A percentile compares a stretch with the other conserved stretches of the same genome.
Evolutionary conservation across 2,888 invertebrate species (phyloP).

Genomic region (Melinaea menophilus): DNA sequence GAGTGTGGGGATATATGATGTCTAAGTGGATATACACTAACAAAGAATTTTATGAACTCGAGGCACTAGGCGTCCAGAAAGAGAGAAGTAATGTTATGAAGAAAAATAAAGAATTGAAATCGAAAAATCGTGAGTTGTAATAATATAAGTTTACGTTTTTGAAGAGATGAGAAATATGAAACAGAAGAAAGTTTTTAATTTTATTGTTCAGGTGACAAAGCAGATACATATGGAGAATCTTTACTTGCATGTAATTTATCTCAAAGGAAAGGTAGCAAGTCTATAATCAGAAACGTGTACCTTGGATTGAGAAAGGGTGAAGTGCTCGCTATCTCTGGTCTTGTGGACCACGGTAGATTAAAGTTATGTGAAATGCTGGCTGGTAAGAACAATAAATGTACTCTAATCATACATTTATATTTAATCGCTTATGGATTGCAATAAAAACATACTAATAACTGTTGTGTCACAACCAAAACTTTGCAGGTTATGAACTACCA

Average conservation of each 20-base stretch:
- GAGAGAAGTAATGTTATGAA: slow-evolving; percentile 44
- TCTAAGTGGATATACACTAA: slow-evolving; percentile 29
- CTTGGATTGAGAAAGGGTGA: slow-evolving; percentile 58
- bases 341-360: slow-evolving; percentile 50
- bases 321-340: slow-evolving; percentile 54
- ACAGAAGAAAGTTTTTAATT: no score
- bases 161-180: neutral
- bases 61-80: slow-evolving; percentile 37
- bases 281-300: slow-evolving; percentile 43
- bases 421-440: no score
- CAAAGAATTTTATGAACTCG: slow-evolving; percentile 14
- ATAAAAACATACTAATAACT: no score
- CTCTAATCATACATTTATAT: neutral
- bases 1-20: slow-evolving; percentile 35
- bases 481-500: slow-evolving; percentile 42
- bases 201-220: slow-evolving; percentile 23
- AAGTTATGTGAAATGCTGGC: slow-evolving; percentile 51
- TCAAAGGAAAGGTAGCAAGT: slow-evolving; percentile 36
- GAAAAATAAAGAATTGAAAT: slow-evolving; percentile 39
- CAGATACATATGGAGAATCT: slow-evolving; percentile 53
- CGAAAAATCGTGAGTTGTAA: slow-evolving; percentile 36
- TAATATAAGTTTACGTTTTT: slow-evolving; percentile 7
- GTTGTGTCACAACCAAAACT: neutral
- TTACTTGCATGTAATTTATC: slow-evolving; percentile 48
- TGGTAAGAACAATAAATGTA: slow-evolving; percentile 28